Base-by-base conservation (phyloP, 2,113 vertebrate genomes). In the Notiomystis cincta region DNA sequence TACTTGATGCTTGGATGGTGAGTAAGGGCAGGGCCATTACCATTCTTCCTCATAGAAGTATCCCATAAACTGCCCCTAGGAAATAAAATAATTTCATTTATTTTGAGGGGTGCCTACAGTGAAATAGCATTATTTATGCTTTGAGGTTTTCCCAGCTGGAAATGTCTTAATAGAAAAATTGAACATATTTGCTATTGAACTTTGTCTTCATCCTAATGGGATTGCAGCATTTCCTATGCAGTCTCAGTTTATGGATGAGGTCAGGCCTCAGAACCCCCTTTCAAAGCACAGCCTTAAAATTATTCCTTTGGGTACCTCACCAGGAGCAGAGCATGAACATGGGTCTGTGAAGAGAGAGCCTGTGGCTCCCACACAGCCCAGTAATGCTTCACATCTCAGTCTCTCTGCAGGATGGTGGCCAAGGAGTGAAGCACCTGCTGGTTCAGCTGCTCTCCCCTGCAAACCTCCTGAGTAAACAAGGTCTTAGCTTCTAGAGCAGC, bases 361-460 rank as follows among this genome's bases (percentile, higher is more conserved):
- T 37, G 25, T 0, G 0, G n/a, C 60, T 73, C 24, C 31, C 3
- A 1, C 22, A 30, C 42, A 81, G 58, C 42, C 15, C 38, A 9
- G 30, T 15, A 37, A 67, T 0, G 0, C 47, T 31, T 57, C 65
- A 4, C 14, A 11, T 80, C 65, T 80, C 48, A 37, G 44, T 48
- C 45, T 53, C 40, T 37, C 58, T 1, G 9, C 53, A 37, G 77
- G 37, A 22, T 45, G 20, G 40, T 73, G 22, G 51, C 2, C 7
- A 48, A 66, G 57, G 61, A 84, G 25, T 1, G 4, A 48, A 67
- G 64, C 22, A 22, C 21, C 37, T 47, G 53, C 24, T 37, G 15
- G 23, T 33, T 40, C 15, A 38, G 6, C 58, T 45, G 42, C 53
- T 89, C 27, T 88, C 17, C 64, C 54, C 76, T n/a, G 5, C 54